A percentile compares a stretch with the other conserved stretches of the same genome.
Conservation (phyloP, 2,888 invertebrate species). For the Tupiocoris notatus region DNA sequence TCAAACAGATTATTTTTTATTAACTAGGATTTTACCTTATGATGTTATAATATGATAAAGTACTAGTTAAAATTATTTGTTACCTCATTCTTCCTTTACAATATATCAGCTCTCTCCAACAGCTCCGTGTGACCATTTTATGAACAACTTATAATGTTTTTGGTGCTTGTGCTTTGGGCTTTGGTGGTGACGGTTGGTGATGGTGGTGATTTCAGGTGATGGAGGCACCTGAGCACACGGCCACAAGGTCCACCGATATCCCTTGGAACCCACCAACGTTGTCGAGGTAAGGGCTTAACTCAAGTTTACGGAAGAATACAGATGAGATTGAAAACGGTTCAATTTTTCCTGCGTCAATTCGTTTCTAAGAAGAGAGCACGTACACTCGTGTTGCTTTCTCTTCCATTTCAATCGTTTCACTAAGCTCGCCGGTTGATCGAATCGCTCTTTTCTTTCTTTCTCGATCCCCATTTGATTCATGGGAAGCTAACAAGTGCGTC, state of each 20-base stretch:
- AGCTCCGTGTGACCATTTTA: neutral
- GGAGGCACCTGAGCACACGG: conserved; percentile 39
- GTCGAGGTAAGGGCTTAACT: conserved; percentile 19
- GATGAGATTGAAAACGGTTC: neutral
- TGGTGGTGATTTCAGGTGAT: conserved; percentile 38
- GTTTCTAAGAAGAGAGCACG: no score
- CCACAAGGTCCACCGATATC: conserved; percentile 36
- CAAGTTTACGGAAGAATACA: neutral
- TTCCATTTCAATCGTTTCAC: neutral
- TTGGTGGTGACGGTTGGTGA: conserved; percentile 11
- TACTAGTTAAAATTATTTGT: no score
- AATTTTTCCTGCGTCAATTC: neutral
- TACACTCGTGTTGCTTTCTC: neutral
- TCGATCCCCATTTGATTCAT: conserved; percentile 13
- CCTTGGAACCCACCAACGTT: conserved; percentile 37
- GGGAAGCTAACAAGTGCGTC: conserved; percentile 13
- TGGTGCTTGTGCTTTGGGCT: neutral
- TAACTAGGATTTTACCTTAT: no score
- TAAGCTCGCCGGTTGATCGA: neutral
- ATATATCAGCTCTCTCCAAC: neutral
- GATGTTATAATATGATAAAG: no score
- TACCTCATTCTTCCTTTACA: no score
- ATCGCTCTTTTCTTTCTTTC: neutral
- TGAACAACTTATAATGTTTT: neutral
- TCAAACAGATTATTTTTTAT: no score